Conservation (phyloP, 1,140 invertebrate species). For the Aphidius ervi region DNA sequence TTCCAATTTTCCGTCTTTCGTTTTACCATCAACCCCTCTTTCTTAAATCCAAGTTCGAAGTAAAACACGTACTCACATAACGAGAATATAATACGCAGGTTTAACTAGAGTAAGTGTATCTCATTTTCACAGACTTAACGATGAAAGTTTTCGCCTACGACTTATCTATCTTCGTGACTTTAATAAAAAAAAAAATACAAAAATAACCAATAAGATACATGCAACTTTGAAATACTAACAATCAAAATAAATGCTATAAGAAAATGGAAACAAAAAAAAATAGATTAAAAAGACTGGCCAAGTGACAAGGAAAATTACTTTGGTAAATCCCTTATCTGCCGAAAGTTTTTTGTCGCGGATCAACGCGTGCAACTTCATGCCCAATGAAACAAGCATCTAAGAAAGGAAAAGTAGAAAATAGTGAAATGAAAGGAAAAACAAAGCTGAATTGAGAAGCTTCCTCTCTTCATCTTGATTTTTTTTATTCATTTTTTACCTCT, state of each 20-base stretch:
- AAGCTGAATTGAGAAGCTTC: conserved; percentile 6
- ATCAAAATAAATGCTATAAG: conserved; percentile 9
- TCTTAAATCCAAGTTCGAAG: conserved; percentile 12
- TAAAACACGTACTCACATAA: conserved; percentile 21
- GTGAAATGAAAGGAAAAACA: not conserved
- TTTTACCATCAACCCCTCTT: conserved; percentile 4
- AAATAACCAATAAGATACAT: not conserved
- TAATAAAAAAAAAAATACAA: not conserved
- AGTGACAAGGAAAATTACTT: conserved; percentile 17
- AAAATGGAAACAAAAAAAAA: not conserved
- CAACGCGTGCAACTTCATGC: conserved; percentile 27
- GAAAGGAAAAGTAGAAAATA: conserved; percentile 2
- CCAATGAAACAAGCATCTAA: conserved; percentile 24
- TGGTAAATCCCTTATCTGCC: conserved; percentile 20
- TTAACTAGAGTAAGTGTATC: conserved; percentile 12
- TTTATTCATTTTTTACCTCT: not conserved
- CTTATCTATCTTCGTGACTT: conserved; percentile 7
- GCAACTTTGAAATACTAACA: conserved; percentile 1
- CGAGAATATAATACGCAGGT: conserved; percentile 21
- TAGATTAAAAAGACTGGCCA: conserved; percentile 4
- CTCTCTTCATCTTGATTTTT: conserved; percentile 3
- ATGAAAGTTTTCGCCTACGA: conserved; percentile 7
- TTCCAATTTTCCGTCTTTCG: conserved; percentile 13
- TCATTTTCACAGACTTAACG: conserved; percentile 14
- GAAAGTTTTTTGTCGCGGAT: conserved; percentile 23